phyloP scores from a whole-genome alignment of 2,797 vertebrate species.

The Galago senegalensis region DNA sequence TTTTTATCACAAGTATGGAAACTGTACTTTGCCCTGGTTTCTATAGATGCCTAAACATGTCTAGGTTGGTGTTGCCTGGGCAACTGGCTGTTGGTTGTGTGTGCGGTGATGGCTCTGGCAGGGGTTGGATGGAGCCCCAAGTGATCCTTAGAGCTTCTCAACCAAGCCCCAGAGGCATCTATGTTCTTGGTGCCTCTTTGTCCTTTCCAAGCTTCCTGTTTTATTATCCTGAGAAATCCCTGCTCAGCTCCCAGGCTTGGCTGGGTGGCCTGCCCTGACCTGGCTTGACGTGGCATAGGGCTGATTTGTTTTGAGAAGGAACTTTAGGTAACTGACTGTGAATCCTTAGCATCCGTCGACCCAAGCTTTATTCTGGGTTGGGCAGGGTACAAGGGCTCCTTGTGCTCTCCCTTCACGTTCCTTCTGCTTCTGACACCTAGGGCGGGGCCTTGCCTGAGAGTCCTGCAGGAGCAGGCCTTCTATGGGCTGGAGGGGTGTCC shows the following conservation, averaged over 20 bases:
- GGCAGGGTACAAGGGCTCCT: background rate
- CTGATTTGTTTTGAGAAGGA: background rate
- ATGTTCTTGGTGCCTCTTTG: background rate
- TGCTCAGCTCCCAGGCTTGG: background rate
- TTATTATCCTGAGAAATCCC: background rate
- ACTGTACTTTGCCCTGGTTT: constrained; percentile 74
- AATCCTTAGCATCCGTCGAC: background rate
- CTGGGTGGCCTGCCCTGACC: background rate
- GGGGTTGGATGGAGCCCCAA: background rate
- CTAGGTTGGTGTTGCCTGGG: constrained; percentile 58
- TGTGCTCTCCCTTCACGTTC: background rate
- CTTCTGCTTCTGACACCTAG: background rate
- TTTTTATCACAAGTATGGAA: constrained; percentile 65
- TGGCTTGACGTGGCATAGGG: background rate
- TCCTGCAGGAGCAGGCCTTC: background rate
- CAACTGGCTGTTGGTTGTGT: constrained; percentile 39
- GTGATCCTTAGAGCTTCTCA: background rate
- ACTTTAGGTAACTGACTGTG: background rate
- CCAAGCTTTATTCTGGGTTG: background rate
- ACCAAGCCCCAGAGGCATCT: background rate
- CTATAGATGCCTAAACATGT: constrained; percentile 65
- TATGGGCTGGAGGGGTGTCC: background rate
- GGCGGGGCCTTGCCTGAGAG: background rate
- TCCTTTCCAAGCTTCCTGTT: background rate
- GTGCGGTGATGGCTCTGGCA: background rate